Conservation (phyloP, 37 sponge, comb jelly and placozoan genomes). For the Agelas oroides region DNA sequence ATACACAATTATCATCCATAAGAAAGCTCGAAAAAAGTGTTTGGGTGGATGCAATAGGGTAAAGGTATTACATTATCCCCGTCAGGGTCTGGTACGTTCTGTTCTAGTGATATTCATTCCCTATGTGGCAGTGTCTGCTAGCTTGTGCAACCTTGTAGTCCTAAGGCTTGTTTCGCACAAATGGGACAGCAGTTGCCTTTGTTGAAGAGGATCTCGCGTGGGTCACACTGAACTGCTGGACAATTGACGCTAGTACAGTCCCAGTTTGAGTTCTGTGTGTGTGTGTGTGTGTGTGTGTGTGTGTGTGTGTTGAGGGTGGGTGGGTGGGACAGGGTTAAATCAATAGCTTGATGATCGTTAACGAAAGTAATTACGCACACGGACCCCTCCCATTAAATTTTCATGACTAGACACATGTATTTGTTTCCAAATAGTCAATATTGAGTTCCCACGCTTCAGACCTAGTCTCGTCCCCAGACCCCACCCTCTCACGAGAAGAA, state of each 20-base stretch:
- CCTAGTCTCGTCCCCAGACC: too few species aligned
- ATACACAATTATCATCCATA: neutral
- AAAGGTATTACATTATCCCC: too few species aligned
- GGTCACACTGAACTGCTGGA: neutral
- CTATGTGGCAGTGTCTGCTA: neutral
- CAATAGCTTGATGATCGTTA: slow-evolving; percentile 42
- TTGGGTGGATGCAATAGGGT: too few species aligned
- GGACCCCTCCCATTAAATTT: too few species aligned
- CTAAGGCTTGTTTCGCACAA: neutral
- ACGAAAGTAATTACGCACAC: slow-evolving; percentile 23
- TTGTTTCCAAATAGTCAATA: too few species aligned
- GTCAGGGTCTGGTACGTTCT: too few species aligned
- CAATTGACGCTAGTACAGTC: neutral
- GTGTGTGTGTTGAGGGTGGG: neutral
- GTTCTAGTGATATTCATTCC: neutral
- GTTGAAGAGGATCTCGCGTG: neutral
- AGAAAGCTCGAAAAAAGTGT: neutral
- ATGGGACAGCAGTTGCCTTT: neutral
- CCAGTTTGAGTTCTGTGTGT: neutral
- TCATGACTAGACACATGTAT: too few species aligned
- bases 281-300: slow-evolving; percentile 19
- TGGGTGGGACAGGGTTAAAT: slow-evolving; percentile 22
- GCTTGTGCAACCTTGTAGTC: neutral
- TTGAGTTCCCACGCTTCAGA: too few species aligned
- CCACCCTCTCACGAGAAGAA: too few species aligned